Evolutionary conservation across 2,797 vertebrate species (phyloP).

Genomic region (Mormyrops boulengeri): DNA sequence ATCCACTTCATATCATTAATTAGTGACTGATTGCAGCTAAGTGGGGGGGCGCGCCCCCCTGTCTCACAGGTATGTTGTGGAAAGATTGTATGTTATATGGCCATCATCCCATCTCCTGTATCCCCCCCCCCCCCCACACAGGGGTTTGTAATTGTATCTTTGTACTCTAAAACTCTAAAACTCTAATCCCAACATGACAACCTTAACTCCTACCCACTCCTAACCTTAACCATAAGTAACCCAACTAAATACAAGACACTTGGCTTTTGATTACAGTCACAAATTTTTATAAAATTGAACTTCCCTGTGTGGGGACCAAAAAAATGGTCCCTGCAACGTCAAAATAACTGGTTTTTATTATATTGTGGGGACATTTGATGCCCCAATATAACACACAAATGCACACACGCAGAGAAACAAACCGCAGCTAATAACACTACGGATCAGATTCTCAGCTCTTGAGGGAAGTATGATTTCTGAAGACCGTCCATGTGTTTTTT

Average conservation of each 20-base stretch:
- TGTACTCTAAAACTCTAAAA: no score
- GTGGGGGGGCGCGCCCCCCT: background rate
- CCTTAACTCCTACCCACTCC: background rate
- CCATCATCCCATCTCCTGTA: background rate
- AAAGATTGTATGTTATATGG: background rate
- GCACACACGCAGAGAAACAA: background rate
- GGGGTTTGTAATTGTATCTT: no score
- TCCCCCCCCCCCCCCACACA: background rate
- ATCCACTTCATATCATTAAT: background rate
- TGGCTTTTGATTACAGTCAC: no score
- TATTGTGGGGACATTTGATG: background rate
- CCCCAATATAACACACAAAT: background rate
- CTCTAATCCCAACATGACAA: no score
- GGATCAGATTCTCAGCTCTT: background rate
- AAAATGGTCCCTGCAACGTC: background rate
- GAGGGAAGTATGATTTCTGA: background rate
- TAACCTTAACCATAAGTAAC: background rate
- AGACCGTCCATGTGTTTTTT: background rate
- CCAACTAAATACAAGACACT: background rate
- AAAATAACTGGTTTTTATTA: background rate
- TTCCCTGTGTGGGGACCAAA: no score
- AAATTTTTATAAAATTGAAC: no score
- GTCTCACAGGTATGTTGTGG: background rate
- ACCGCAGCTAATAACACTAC: background rate
- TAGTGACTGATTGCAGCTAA: background rate